phyloP scores from a whole-genome alignment of 2,888 invertebrate genomes.

The Mallateleia sp. region DNA sequence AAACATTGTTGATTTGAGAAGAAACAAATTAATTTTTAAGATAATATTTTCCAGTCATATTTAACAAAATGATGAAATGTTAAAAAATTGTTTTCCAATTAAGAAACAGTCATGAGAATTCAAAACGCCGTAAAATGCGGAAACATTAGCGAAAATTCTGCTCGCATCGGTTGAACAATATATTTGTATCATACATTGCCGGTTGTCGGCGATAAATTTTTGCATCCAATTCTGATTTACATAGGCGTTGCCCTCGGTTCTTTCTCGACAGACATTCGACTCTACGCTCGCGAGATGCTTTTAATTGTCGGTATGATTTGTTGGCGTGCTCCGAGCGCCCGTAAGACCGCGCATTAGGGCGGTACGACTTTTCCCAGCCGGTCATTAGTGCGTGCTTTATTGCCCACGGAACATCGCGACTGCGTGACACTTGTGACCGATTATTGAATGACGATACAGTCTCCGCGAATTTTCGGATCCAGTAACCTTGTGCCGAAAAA shows the following conservation, averaged over 20 bases:
- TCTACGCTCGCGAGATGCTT: slow-evolving; percentile 57
- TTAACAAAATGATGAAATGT: too few relatives aligned
- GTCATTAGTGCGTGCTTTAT: slow-evolving; percentile 82
- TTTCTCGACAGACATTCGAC: slow-evolving; percentile 47
- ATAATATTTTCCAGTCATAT: too few relatives aligned
- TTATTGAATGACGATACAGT: slow-evolving; percentile 81
- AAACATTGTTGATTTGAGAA: too few relatives aligned
- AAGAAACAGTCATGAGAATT: neutral
- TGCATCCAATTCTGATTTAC: slow-evolving; percentile 63
- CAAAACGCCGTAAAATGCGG: neutral
- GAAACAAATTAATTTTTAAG: too few relatives aligned
- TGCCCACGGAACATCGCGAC: slow-evolving; percentile 59
- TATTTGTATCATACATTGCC: slow-evolving; percentile 21
- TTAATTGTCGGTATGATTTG: slow-evolving; percentile 83
- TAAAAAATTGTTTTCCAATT: too few relatives aligned
- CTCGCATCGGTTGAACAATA: neutral
- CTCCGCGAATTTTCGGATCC: slow-evolving; percentile 2
- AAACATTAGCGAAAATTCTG: neutral
- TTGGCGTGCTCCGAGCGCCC: slow-evolving; percentile 67
- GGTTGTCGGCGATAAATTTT: slow-evolving; percentile 57
- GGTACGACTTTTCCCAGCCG: slow-evolving; percentile 81
- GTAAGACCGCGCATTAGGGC: slow-evolving; percentile 79
- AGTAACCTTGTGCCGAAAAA: slow-evolving; percentile 30
- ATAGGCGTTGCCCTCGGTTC: slow-evolving; percentile 75
- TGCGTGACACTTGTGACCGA: slow-evolving; percentile 74